Percentiles rank a stretch among this genome's conserved stretches.
These are phyloP conservation scores for Oryzias melastigma DNA, from an alignment of 2,113 vertebrate genomes.

Conservation along the genomic window DNA sequence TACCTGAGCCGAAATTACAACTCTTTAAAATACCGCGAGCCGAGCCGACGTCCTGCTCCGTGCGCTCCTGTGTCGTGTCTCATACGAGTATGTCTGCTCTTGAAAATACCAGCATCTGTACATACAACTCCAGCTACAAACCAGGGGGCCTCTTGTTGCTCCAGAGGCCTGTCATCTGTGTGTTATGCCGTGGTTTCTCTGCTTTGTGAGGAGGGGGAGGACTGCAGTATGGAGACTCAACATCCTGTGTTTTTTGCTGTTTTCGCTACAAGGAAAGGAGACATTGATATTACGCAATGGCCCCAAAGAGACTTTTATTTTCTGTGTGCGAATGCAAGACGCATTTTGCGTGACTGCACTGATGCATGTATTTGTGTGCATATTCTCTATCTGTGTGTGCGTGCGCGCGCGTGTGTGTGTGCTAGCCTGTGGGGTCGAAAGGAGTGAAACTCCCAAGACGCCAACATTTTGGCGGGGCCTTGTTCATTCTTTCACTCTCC, in stretches of 20 bases:
- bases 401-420: slow-evolving; percentile 16
- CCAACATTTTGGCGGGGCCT: slow-evolving; percentile 63
- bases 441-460: slow-evolving; percentile 62
- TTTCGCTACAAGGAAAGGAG: slow-evolving; percentile 72
- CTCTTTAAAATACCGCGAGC: slow-evolving; percentile 51
- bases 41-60: slow-evolving; percentile 48
- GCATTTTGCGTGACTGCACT: slow-evolving; percentile 55
- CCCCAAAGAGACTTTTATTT: slow-evolving; percentile 71
- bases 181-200: slow-evolving; percentile 61
- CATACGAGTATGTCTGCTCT: slow-evolving; percentile 68
- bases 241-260: slow-evolving; percentile 75
- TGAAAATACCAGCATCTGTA: slow-evolving; percentile 95
- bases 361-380: slow-evolving; percentile 59
- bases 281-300: slow-evolving; percentile 62
- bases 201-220: slow-evolving; percentile 32
- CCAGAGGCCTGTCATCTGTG: slow-evolving; percentile 57
- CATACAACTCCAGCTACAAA: slow-evolving; percentile 79
- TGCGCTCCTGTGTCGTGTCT: slow-evolving; percentile 69
- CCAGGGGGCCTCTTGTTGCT: slow-evolving; percentile 42
- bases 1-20: slow-evolving; percentile 49
- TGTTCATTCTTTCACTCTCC: slow-evolving; percentile 75
- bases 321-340: slow-evolving; percentile 52
- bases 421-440: slow-evolving; percentile 66
- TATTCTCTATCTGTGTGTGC: slow-evolving; percentile 15
- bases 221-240: slow-evolving; percentile 70